A percentile compares a stretch with the other conserved stretches of the same genome.
Evolutionary conservation across 2,113 vertebrate genomes (phyloP).

Genomic region (Psephotus haematonotus): DNA sequence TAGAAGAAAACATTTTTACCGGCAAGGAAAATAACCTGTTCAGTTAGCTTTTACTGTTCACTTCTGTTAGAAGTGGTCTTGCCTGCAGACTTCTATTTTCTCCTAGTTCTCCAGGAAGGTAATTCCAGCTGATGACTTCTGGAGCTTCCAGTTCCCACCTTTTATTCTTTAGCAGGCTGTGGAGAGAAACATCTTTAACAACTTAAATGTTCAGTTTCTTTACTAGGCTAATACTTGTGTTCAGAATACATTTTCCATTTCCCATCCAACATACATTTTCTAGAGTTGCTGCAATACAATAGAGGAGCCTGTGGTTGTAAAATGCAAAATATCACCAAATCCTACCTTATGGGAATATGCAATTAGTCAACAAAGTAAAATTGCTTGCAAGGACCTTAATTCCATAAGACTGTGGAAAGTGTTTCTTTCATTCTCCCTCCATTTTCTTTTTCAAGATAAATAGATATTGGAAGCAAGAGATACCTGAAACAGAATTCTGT

Average conservation of each 20-base stretch:
- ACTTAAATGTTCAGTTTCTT: neutral
- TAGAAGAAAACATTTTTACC: neutral
- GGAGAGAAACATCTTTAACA: neutral
- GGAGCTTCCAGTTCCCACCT: conserved; percentile 3
- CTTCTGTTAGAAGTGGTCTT: neutral
- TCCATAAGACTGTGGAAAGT: neutral
- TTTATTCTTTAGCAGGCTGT: conserved; percentile 12
- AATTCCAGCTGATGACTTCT: neutral
- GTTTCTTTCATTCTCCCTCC: neutral
- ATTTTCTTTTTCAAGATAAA: neutral
- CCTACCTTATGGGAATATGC: neutral
- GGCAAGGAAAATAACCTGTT: conserved; percentile 5
- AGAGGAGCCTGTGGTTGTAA: neutral
- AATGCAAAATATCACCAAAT: neutral
- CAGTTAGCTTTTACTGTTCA: neutral
- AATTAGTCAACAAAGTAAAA: neutral
- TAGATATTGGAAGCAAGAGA: neutral
- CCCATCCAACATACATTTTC: neutral
- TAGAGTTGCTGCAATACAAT: neutral
- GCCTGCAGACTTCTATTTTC: neutral
- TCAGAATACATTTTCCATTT: neutral
- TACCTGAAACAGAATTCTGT: neutral
- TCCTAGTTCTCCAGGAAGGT: neutral
- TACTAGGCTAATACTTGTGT: neutral
- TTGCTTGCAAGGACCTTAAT: neutral